Evolutionary conservation across 2,113 vertebrate species (phyloP), one percentile per base, ranked within the genome.

Genomic region (Tyrannus savana): DNA sequence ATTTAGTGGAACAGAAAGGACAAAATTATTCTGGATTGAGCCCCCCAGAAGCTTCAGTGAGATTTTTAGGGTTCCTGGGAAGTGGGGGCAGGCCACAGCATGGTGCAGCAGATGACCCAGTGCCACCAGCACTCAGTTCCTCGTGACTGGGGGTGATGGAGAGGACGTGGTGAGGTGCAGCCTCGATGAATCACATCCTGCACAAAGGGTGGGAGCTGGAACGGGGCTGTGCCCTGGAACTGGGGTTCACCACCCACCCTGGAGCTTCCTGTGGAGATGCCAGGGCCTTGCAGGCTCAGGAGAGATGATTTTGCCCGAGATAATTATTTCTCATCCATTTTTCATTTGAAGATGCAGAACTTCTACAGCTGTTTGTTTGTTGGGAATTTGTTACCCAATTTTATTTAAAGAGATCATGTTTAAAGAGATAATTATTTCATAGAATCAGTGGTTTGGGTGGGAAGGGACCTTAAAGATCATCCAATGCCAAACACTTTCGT

Each of bases 331-430:
- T 7, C 8, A 0, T 35, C 46, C 0, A 0, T 73, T 84, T 60
- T 78, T 52, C 44, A 28, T 13, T 0, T 9, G 31, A 41, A 76
- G 68, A 53, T 10, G 16, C 74, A 71, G 49, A 44, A 28, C 19
- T 73, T 17, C 0, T 2, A 0, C 30, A n/a, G 7, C 9, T 50
- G 11, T 9, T 35, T 3, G 3, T 5, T 53, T 37, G 37, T 37
- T 37, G 59, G 53, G 78, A 69, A 31, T 58, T 10, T 7, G 27
- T 23, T 83, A 35, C 11, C 75, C 23, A 63, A 30, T 16, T 79
- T 47, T 0, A 16, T 39, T 64, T 21, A 50, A 81, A 58, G 76
- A 28, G 31, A 16, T 11, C 0, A 0, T 9, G 27, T 33, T 77
- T 62, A 5, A 30, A 30, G 9, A 56, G 21, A 6, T 4, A 18